Evolutionary conservation across 2,888 invertebrate genomes (phyloP), one percentile per base, ranked within the genome.

Genomic region (Drosophila merina): DNA sequence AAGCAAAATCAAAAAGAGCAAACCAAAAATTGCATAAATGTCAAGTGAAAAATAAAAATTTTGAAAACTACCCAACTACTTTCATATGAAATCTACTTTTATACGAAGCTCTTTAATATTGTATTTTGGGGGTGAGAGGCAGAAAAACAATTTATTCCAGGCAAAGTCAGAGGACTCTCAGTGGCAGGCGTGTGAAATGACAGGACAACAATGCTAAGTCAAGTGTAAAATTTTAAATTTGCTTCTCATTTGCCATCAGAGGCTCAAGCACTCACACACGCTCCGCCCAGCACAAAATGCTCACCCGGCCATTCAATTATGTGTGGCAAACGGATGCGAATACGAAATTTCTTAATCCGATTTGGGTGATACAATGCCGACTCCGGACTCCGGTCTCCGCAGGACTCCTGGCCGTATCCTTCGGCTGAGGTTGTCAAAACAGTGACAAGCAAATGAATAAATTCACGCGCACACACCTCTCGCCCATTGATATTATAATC

Each of bases 151-250:
- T 82, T 79, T 80, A 76, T 76, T 76, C 74, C 76, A 57, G 54
- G 51, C 40, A 31, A 36, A 5, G 12, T 9, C 12, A 20, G 20
- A 28, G 38, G 36, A 57, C n/a, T 7, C 20, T 3, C 28, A 14
- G 31, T 45, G 67, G 59, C 78, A 77, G 57, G 79, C 86, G 86
- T 84, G 86, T 82, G 89, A 89, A 82, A 88, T 87, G 86, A 85
- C 83, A 83, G 85, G 88, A 90, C 89, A 90, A 89, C 88, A 83
- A 79, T 79, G 89, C 74, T 85, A 91, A 91, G 91, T 91, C 91
- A 90, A 91, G 91, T 91, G 91, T 89, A 88, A 92, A 91, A 91
- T 92, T 91, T 91, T 91, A 91, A 92, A 91, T 91, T 91, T 92
- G 89, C 87, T 90, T 90, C 89, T 89, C 91, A 91, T 89, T 91